Percentiles rank a stretch among this genome's conserved stretches.
Evolutionary conservation across 2,113 vertebrate genomes (phyloP).

Genomic region (Chamaetylas fuelleborni): DNA sequence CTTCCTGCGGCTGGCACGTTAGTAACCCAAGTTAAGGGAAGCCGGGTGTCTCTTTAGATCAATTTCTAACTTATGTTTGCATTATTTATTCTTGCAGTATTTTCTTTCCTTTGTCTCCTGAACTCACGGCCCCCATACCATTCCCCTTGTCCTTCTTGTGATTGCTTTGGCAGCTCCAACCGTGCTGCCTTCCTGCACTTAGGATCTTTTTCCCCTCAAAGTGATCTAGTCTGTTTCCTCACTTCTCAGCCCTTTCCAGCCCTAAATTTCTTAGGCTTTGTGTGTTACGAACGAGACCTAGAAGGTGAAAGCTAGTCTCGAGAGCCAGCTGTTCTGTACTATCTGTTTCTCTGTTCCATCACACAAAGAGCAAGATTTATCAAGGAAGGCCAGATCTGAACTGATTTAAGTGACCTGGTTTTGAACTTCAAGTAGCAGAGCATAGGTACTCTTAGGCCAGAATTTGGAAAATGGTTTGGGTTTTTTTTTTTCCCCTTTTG

Average conservation of each 20-base stretch:
- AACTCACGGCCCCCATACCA: accelerated
- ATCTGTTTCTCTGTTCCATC: not conserved
- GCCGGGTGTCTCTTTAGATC: not conserved
- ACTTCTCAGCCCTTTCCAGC: not conserved
- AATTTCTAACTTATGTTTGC: not conserved
- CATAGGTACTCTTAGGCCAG: not conserved
- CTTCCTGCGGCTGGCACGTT: not conserved
- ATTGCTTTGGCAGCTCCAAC: not conserved
- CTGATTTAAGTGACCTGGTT: not conserved
- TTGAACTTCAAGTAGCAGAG: not conserved
- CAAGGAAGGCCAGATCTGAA: not conserved
- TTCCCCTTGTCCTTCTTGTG: not conserved
- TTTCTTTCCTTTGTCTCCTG: not conserved
- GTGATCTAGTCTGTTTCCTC: not conserved
- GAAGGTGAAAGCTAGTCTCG: not conserved
- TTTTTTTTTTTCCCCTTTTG: not conserved
- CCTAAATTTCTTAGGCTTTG: not conserved
- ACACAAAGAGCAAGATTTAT: not conserved
- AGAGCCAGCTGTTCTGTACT: not conserved
- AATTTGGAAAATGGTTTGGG: not conserved
- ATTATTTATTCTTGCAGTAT: not conserved
- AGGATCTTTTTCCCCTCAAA: not conserved
- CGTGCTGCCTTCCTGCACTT: accelerated
- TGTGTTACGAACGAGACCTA: not conserved
- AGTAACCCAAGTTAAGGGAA: not conserved